Conservation (phyloP, 35 echinoderm and acorn worm species). For the Heliocidaris tuberculata region DNA sequence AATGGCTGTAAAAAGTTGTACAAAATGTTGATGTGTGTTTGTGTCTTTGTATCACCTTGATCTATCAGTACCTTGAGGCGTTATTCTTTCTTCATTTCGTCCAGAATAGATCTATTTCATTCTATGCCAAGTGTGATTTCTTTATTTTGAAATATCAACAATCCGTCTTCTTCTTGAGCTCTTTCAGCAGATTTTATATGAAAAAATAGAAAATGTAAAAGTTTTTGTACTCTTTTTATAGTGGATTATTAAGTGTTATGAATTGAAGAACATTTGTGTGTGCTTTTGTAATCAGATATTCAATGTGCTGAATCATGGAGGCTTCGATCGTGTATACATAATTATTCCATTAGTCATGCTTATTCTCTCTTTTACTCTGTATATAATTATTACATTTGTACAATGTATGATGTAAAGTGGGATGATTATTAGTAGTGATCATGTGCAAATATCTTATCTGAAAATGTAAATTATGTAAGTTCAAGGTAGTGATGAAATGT, state of each 20-base stretch:
- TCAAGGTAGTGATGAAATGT: background rate
- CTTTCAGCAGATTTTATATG: background rate
- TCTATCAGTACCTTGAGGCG: background rate
- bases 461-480: background rate
- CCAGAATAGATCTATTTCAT: background rate
- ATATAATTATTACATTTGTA: background rate
- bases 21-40: background rate
- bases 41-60: background rate
- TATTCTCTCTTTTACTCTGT: background rate
- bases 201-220: background rate
- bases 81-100: background rate
- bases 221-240: background rate
- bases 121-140: background rate
- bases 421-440: background rate
- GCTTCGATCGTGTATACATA: background rate
- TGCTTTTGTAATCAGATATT: background rate
- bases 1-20: background rate
- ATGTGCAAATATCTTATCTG: slow-evolving; percentile 5
- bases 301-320: background rate
- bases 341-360: background rate
- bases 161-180: background rate
- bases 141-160: background rate
- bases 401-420: background rate
- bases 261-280: background rate
- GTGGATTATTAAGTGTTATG: background rate